These are phyloP conservation scores for Tichodroma muraria DNA, from an alignment of 2,113 vertebrate genomes.

Conservation along the genomic window DNA sequence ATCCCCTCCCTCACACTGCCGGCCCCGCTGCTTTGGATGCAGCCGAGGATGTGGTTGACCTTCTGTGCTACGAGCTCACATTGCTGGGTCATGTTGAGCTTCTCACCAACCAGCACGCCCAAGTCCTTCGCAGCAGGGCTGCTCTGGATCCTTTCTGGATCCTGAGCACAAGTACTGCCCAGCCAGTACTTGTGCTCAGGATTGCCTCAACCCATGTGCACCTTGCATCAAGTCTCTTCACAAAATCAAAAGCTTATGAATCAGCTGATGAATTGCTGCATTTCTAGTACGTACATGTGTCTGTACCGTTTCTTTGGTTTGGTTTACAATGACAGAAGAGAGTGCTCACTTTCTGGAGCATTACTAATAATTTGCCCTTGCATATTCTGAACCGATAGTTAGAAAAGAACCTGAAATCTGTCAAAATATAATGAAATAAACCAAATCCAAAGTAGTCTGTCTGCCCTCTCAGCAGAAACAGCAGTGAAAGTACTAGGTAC, in stretches of 20 bases:
- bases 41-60: neutral
- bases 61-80: neutral
- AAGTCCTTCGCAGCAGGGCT: neutral
- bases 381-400: neutral
- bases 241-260: neutral
- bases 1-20: neutral
- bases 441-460: neutral
- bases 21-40: neutral
- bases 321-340: neutral
- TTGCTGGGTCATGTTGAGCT: neutral
- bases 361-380: neutral
- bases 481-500: neutral
- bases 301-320: neutral
- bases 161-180: no score
- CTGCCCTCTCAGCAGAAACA: neutral
- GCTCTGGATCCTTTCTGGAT: neutral
- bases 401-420: neutral
- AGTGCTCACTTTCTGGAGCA: neutral
- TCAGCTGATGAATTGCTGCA: fast-evolving
- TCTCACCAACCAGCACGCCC: neutral
- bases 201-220: neutral
- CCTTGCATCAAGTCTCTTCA: neutral
- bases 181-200: neutral
- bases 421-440: conserved; percentile 1
- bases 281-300: fast-evolving